Evolutionary conservation across 2,888 invertebrate species (phyloP).

Genomic region (Polyommatus icarus): DNA sequence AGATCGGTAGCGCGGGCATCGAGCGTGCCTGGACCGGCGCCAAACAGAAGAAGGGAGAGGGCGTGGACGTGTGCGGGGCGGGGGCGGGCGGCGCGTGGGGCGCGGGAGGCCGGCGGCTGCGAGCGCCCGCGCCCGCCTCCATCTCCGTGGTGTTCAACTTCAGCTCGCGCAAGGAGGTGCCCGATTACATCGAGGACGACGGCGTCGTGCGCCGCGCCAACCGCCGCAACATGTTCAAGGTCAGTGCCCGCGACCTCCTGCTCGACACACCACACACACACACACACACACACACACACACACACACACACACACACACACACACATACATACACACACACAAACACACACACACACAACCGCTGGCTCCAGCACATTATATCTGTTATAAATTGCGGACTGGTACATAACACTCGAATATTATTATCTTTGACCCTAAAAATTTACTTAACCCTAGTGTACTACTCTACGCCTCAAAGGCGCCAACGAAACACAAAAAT

Average conservation of each 20-base stretch:
- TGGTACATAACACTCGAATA: too few relatives aligned
- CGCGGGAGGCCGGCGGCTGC: conserved; percentile 47
- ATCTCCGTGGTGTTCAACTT: conserved; percentile 94
- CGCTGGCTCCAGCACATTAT: too few relatives aligned
- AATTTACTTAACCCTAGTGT: too few relatives aligned
- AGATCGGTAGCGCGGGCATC: conserved; percentile 56
- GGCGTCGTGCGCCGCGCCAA: conserved; percentile 85
- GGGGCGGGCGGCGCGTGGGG: conserved; percentile 45
- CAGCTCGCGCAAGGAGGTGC: conserved; percentile 90
- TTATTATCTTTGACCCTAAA: too few relatives aligned
- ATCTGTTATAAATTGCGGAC: too few relatives aligned
- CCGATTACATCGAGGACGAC: conserved; percentile 95
- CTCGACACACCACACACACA: background rate
- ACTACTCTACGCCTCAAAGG: too few relatives aligned
- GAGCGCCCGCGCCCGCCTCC: conserved; percentile 66
- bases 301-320: background rate
- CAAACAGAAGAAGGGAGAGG: conserved; percentile 46
- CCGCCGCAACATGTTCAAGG: conserved; percentile 87
- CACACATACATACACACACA: background rate
- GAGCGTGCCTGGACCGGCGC: conserved; percentile 51
- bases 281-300: background rate
- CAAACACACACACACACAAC: background rate
- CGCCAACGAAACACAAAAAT: too few relatives aligned
- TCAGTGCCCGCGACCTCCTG: conserved; percentile 63
- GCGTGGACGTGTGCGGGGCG: conserved; percentile 39